These are phyloP conservation scores for Micromesistius poutassou DNA, from an alignment of 2,797 vertebrate genomes.

Conservation along the genomic window DNA sequence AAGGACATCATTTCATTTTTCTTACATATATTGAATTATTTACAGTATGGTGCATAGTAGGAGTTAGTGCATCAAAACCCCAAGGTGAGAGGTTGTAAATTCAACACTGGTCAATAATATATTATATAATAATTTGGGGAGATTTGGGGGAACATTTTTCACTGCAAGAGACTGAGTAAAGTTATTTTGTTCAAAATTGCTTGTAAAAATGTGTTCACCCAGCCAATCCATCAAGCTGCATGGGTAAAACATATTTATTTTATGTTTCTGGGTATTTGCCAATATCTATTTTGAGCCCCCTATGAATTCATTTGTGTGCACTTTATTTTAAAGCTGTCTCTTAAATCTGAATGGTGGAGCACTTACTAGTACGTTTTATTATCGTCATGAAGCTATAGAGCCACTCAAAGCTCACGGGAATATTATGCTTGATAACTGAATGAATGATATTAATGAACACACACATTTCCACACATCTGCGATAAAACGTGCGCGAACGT, in stretches of 20 bases:
- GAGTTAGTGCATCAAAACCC: not conserved
- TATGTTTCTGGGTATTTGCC: not conserved
- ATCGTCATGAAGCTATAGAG: not conserved
- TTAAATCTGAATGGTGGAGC: not conserved
- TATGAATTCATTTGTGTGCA: constrained; percentile 1
- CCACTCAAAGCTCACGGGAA: not conserved
- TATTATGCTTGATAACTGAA: not conserved
- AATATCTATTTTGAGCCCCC: constrained; percentile 4
- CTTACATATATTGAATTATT: not conserved
- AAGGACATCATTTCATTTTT: not conserved
- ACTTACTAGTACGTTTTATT: not conserved
- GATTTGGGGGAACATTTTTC: not conserved
- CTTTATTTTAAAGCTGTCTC: constrained; percentile 5
- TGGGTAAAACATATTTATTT: constrained; percentile 4
- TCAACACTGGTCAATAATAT: not conserved
- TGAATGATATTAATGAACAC: not conserved
- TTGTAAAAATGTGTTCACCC: not conserved
- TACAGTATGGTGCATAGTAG: not conserved
- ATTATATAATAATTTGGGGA: not conserved
- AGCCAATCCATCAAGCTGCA: not conserved
- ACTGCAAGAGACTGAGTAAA: not conserved
- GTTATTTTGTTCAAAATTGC: constrained; percentile 5
- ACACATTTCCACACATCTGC: not conserved
- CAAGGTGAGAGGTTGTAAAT: not conserved
- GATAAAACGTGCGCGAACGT: not conserved